Base-by-base conservation (phyloP, 2,888 invertebrate genomes). In the Eulithis testata region DNA sequence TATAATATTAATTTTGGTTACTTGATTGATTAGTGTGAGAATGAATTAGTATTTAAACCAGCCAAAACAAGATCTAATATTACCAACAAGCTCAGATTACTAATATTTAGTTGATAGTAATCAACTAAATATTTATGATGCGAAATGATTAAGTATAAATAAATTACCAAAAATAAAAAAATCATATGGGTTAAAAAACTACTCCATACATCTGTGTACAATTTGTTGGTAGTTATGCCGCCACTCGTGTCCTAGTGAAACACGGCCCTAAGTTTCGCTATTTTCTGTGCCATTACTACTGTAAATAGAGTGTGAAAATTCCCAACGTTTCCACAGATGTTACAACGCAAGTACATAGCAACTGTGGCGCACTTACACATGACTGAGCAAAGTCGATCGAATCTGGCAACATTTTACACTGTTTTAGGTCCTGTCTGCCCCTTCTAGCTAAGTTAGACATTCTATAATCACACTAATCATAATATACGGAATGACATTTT, bases 271-370 rank as follows among this genome's bases (percentile, higher is more conserved):
- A 21, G 49, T 49, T 49, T 49, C 49, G 49, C 49, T 47, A 44
- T 44, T 50, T 51, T 71, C 56, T 63, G 56, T 58, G 68, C 77
- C 70, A 75, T 87, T 85, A 86, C 68, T 62, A 77, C 55, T 67
- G 73, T 76, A 85, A 87, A 84, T 87, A 83, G 87, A 86, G 76
- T 87, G 86, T 85, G 80, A 86, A 84, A 81, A 83, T 80, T 77
- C 76, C 75, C 69, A 77, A 74, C 70, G 72, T 79, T 81, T 77
- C 79, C 76, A 74, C 71, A 71, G 79, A 74, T 76, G 66, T 76
- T 77, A 72, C 63, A 59, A 63, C 73, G 74, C 76, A 77, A 71
- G 69, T 50, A 63, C 66, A 68, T 69, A 72, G 69, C 72, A 63
- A 70, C 57, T 65, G 69, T 72, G 72, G 73, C 72, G 68, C 56